Evolutionary conservation across 2,888 invertebrate species (phyloP).

Genomic region (Bombyx huttoni): DNA sequence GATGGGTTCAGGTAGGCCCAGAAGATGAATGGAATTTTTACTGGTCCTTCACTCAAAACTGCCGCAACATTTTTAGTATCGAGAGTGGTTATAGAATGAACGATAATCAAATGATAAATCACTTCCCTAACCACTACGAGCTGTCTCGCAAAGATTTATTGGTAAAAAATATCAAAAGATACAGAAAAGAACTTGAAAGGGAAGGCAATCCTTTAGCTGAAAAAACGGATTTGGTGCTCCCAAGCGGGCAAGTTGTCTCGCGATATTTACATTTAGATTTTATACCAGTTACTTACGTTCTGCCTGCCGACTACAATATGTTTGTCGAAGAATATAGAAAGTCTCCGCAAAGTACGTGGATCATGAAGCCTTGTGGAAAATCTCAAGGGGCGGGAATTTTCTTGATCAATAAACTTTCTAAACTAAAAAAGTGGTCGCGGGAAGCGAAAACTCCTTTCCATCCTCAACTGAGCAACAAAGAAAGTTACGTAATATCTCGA

Average conservation of each 20-base stretch:
- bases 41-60: slow-evolving; percentile 92
- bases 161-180: slow-evolving; percentile 95
- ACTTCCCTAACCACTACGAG: slow-evolving; percentile 96
- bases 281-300: slow-evolving; percentile 92
- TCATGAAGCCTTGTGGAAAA: slow-evolving; percentile 83
- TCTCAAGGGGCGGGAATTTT: slow-evolving; percentile 94
- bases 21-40: slow-evolving; percentile 97
- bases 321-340: slow-evolving; percentile 96
- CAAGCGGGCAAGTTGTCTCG: slow-evolving; percentile 74
- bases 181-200: slow-evolving; percentile 90
- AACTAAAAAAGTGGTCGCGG: slow-evolving; percentile 89
- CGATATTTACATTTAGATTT: slow-evolving; percentile 88
- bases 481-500: slow-evolving; percentile 93
- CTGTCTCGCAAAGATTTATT: slow-evolving; percentile 94
- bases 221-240: slow-evolving; percentile 61
- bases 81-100: slow-evolving; percentile 49
- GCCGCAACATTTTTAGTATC: slow-evolving; percentile 83
- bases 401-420: slow-evolving; percentile 92
- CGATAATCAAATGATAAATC: slow-evolving; percentile 94
- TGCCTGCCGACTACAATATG: slow-evolving; percentile 95
- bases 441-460: slow-evolving; percentile 88
- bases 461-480: slow-evolving; percentile 82
- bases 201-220: slow-evolving; percentile 89
- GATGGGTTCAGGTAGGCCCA: slow-evolving; percentile 84
- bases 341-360: slow-evolving; percentile 94